phyloP scores from a whole-genome alignment of 2,888 invertebrate species.

The Spisula solida region DNA sequence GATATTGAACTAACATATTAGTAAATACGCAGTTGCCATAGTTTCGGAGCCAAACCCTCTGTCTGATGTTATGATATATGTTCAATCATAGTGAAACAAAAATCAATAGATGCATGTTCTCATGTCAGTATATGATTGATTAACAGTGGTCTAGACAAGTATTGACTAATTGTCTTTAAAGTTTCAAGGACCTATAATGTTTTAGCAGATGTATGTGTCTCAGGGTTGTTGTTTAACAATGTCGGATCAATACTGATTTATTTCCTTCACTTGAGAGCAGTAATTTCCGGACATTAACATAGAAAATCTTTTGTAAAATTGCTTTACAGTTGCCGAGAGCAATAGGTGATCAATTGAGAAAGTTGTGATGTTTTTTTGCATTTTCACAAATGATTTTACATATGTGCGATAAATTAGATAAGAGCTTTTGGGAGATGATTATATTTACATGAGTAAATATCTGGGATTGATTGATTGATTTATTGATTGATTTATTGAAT shows the following conservation, averaged over 20 bases:
- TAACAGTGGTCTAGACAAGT: conserved; percentile 7
- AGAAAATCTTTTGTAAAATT: background rate
- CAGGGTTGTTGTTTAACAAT: conserved; percentile 2
- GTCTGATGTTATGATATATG: background rate
- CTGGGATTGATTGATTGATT: no score
- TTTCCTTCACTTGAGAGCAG: background rate
- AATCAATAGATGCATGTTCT: conserved; percentile 20
- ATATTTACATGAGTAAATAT: no score
- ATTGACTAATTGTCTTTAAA: conserved; percentile 21
- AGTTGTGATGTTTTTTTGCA: background rate
- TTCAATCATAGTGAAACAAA: background rate
- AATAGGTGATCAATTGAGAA: background rate
- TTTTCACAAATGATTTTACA: background rate
- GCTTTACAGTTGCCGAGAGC: background rate
- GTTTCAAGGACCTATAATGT: background rate
- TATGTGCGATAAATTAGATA: no score
- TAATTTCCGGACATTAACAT: background rate
- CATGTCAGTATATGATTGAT: conserved; percentile 15
- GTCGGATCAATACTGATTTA: background rate
- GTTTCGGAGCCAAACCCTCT: no score
- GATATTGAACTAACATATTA: no score
- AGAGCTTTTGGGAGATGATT: no score
- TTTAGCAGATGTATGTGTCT: background rate
- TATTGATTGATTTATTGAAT: no score
- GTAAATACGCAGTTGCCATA: no score